Evolutionary conservation across 2,797 vertebrate species (phyloP).

Genomic region (Malacoctenus gilli): DNA sequence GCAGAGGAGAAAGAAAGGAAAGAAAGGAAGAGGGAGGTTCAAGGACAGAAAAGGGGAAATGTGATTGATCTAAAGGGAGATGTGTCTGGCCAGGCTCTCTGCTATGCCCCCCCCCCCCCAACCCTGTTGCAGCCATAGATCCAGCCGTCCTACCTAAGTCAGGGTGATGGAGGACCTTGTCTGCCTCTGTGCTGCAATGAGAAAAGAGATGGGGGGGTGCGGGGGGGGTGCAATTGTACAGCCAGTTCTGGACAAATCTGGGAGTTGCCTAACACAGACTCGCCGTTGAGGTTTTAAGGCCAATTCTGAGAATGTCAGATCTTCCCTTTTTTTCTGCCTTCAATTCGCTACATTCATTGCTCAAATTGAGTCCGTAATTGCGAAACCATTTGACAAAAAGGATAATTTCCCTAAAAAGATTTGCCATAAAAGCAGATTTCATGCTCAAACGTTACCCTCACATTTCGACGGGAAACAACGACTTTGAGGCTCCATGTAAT

Average conservation of each 20-base stretch:
- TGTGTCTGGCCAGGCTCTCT: conserved; percentile 75
- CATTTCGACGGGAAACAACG: too few relatives aligned
- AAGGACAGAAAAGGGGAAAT: conserved; percentile 77
- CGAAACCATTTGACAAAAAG: too few relatives aligned
- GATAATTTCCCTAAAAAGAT: background rate
- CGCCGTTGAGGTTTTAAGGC: conserved; percentile 31
- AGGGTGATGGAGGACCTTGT: conserved; percentile 78
- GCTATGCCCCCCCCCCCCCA: conserved; percentile 48
- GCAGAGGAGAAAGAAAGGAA: conserved; percentile 58
- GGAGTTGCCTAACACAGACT: conserved; percentile 39
- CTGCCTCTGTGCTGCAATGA: conserved; percentile 66
- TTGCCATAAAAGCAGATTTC: too few relatives aligned
- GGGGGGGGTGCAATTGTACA: conserved; percentile 50
- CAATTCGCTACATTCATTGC: conserved; percentile 9
- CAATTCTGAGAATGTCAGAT: conserved; percentile 34
- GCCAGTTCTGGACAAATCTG: conserved; percentile 57
- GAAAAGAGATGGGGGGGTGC: conserved; percentile 50
- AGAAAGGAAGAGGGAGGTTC: conserved; percentile 63
- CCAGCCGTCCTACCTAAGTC: conserved; percentile 77
- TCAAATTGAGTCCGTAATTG: conserved; percentile 1
- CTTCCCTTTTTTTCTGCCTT: conserved; percentile 1
- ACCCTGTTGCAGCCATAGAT: conserved; percentile 73
- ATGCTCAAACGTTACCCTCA: too few relatives aligned
- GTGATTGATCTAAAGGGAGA: conserved; percentile 81
- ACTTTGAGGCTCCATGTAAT: too few relatives aligned